phyloP scores from a whole-genome alignment of 2,113 vertebrate species.

The Semnornis frantzii region DNA sequence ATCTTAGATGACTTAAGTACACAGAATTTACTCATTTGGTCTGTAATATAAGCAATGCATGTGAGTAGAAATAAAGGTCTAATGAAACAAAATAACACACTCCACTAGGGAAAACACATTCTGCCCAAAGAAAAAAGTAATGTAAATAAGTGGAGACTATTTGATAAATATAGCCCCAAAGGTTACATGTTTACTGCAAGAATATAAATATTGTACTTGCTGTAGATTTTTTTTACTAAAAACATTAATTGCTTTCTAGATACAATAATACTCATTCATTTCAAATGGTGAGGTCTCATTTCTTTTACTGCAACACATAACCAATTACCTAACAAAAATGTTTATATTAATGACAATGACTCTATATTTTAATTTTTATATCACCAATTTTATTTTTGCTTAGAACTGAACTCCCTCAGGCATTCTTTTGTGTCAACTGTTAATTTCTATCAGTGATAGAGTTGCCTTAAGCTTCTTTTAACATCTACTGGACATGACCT shows the following conservation, averaged over 20 bases:
- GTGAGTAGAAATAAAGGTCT: constrained; percentile 45
- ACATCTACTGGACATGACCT: constrained; percentile 68
- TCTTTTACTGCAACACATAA: constrained; percentile 46
- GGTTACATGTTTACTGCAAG: constrained; percentile 17
- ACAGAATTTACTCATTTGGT: constrained; percentile 19
- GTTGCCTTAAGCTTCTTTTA: constrained; percentile 68
- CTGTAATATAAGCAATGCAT: constrained; percentile 5
- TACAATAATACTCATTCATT: constrained; percentile 40
- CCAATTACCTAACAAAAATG: constrained; percentile 64
- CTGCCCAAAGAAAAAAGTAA: constrained; percentile 35
- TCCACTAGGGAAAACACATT: constrained; percentile 58
- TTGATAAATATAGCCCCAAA: constrained; percentile 57
- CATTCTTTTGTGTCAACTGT: constrained; percentile 52
- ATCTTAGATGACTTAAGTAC: constrained; percentile 18
- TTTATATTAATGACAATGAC: constrained; percentile 63
- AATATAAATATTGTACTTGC: constrained; percentile 38
- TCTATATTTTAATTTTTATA: constrained; percentile 55
- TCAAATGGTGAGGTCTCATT: constrained; percentile 44
- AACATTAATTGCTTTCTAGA: constrained; percentile 64
- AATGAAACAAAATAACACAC: constrained; percentile 56
- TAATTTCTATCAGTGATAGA: constrained; percentile 70
- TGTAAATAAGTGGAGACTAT: constrained; percentile 55
- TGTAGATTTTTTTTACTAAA: constrained; percentile 37
- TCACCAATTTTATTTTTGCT: constrained; percentile 52
- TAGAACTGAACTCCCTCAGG: constrained; percentile 46